phyloP scores from a whole-genome alignment of 2,797 vertebrate species.

The Odontamblyopus lacepedii region DNA sequence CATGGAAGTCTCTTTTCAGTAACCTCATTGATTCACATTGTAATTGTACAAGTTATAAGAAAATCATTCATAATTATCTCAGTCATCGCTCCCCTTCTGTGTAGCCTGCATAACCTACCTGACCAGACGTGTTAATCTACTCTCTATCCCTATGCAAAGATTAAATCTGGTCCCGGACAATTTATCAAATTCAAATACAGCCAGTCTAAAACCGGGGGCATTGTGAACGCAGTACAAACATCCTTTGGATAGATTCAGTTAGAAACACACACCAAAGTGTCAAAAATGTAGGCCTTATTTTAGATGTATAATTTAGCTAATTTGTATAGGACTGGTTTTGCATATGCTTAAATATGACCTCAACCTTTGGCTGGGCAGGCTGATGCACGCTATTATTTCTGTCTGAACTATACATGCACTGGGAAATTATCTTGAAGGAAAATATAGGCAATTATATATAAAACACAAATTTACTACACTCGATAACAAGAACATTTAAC shows the following conservation, averaged over 20 bases:
- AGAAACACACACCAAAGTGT: too few relatives aligned
- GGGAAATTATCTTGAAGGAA: conserved; percentile 71
- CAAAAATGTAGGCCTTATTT: neutral
- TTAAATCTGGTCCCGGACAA: neutral
- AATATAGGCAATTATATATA: conserved; percentile 68
- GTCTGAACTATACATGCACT: conserved; percentile 81
- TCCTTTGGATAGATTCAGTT: too few relatives aligned
- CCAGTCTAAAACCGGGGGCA: neutral
- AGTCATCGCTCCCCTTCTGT: conserved; percentile 40
- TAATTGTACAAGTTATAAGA: conserved; percentile 69
- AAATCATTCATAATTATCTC: conserved; percentile 46
- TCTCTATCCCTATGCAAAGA: neutral
- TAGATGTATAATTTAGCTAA: neutral
- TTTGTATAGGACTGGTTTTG: neutral
- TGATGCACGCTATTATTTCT: neutral
- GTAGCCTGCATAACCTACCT: conserved; percentile 18
- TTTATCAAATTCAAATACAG: neutral
- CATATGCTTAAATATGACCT: neutral
- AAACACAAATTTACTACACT: conserved; percentile 82
- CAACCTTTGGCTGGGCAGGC: neutral
- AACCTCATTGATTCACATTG: conserved; percentile 55
- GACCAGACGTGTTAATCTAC: neutral
- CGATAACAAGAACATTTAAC: conserved; percentile 89
- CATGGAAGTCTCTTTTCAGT: conserved; percentile 54
- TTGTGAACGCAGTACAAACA: too few relatives aligned